Evolutionary conservation across 2,113 vertebrate species (phyloP).

Genomic region (Myxocyprinus asiaticus): DNA sequence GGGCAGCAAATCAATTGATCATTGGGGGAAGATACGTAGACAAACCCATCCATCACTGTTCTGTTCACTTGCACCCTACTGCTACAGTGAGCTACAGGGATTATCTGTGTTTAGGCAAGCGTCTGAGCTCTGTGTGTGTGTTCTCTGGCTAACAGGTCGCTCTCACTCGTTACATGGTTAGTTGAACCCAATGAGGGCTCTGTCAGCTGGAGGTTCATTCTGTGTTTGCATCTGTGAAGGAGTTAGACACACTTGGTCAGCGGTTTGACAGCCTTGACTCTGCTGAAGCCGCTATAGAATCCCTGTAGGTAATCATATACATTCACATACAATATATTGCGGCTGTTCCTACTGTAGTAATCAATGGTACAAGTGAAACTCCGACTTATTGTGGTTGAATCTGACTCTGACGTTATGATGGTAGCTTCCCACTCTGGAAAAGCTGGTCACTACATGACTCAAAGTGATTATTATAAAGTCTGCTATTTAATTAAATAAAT

Average conservation of each 20-base stretch:
- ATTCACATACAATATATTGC: too few relatives aligned
- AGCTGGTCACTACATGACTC: too few relatives aligned
- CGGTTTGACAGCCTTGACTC: conserved; percentile 2
- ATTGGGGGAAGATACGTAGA: conserved; percentile 74
- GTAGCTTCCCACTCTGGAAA: too few relatives aligned
- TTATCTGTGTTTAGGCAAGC: conserved; percentile 33
- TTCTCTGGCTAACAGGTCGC: conserved; percentile 11
- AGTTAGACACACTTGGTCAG: conserved; percentile 27
- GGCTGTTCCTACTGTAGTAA: too few relatives aligned
- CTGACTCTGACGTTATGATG: too few relatives aligned
- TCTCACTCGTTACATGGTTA: conserved; percentile 35
- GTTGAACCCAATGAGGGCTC: conserved; percentile 25
- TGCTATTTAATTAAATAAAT: too few relatives aligned
- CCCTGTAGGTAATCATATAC: too few relatives aligned
- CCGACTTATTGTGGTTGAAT: too few relatives aligned
- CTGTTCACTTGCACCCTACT: conserved; percentile 53
- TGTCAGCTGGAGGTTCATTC: conserved; percentile 31
- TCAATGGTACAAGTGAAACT: too few relatives aligned
- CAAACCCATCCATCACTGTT: conserved; percentile 69
- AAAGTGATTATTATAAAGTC: too few relatives aligned
- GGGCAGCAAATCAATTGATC: conserved; percentile 74
- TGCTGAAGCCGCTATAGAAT: background rate
- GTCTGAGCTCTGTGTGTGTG: conserved; percentile 24
- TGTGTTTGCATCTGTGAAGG: conserved; percentile 45
- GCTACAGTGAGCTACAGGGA: conserved; percentile 29